phyloP scores from a whole-genome alignment of 2,113 vertebrate genomes.

The Oxygymnocypris stewartii region DNA sequence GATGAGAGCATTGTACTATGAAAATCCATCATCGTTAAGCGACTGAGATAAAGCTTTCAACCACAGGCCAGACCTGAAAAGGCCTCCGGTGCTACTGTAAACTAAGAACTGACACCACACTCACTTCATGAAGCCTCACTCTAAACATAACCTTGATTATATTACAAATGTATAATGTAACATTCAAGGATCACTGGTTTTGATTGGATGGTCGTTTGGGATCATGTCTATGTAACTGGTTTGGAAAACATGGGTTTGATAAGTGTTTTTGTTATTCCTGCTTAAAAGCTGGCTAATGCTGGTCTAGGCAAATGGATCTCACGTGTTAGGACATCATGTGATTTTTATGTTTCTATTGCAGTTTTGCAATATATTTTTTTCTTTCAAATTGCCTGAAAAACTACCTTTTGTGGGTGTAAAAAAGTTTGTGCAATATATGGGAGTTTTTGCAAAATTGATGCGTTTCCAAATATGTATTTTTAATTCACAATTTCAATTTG shows the following conservation, averaged over 20 bases:
- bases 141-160: neutral
- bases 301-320: neutral
- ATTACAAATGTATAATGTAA: neutral
- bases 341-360: too few species aligned
- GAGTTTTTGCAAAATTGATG: too few species aligned
- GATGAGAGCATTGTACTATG: too few species aligned
- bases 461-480: too few species aligned
- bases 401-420: too few species aligned
- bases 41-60: slow-evolving; percentile 29
- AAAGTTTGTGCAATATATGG: too few species aligned
- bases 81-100: neutral
- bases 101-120: neutral
- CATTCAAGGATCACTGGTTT: neutral
- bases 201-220: neutral
- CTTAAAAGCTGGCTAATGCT: neutral
- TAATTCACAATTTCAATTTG: too few species aligned
- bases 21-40: slow-evolving; percentile 60
- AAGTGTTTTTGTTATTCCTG: neutral
- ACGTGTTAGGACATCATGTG: neutral
- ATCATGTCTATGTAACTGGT: neutral
- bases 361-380: too few species aligned
- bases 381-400: too few species aligned
- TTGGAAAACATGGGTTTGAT: neutral
- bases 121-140: neutral
- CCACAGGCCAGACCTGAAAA: neutral